Conservation (phyloP, 2,888 invertebrate genomes). For the Nomada ruficornis region DNA sequence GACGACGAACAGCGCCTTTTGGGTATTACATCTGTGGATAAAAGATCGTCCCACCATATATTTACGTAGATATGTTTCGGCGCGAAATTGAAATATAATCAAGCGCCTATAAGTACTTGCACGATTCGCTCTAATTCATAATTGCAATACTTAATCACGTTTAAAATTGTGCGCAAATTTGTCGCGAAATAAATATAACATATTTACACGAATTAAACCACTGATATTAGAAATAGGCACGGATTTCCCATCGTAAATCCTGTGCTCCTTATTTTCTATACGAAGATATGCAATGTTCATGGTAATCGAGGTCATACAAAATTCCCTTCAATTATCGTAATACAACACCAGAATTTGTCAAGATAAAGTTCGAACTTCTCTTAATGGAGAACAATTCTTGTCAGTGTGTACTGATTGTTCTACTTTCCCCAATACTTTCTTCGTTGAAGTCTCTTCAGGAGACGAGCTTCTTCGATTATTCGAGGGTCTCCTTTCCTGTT, state of each 20-base stretch:
- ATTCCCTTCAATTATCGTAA: conserved; percentile 15
- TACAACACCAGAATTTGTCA: background rate
- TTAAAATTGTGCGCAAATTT: background rate
- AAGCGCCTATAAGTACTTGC: background rate
- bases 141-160: background rate
- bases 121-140: background rate
- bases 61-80: background rate
- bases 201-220: conserved; percentile 51
- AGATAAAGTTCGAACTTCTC: background rate
- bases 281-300: background rate
- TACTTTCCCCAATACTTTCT: background rate
- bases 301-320: background rate
- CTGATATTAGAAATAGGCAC: conserved; percentile 5
- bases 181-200: conserved; percentile 52
- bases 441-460: conserved; percentile 15
- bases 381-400: background rate
- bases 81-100: background rate
- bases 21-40: background rate
- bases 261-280: conserved; percentile 15
- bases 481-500: conserved; percentile 89
- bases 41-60: background rate
- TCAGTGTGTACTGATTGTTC: background rate
- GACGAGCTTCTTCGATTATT: conserved; percentile 36
- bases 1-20: background rate
- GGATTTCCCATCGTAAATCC: conserved; percentile 4